A percentile compares a stretch with the other conserved stretches of the same genome.
Conservation (phyloP, 2,888 invertebrate species). For the Cheilosia soror region DNA sequence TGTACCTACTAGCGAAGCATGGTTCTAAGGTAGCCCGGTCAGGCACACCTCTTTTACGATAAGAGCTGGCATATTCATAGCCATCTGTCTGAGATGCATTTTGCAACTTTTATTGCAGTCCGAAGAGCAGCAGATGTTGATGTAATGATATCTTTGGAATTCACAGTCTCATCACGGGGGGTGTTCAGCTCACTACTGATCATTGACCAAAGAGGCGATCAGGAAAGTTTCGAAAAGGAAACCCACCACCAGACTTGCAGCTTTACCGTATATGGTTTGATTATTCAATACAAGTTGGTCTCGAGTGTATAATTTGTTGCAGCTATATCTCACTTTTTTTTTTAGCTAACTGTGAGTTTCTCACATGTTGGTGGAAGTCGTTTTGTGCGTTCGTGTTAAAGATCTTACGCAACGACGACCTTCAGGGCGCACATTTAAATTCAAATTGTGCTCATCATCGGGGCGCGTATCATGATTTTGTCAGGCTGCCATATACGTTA, state of each 20-base stretch:
- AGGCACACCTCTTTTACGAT: conserved; percentile 21
- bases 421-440: conserved; percentile 22
- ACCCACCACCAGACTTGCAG: conserved; percentile 13
- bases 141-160: conserved; percentile 31
- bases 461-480: background rate
- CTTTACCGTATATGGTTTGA: conserved; percentile 45
- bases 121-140: conserved; percentile 3
- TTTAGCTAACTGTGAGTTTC: conserved; percentile 1
- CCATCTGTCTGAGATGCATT: background rate
- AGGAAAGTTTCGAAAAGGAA: conserved; percentile 39
- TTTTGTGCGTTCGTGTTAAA: conserved; percentile 22
- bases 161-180: background rate
- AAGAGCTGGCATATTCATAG: background rate
- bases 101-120: conserved; percentile 4
- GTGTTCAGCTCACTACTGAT: background rate
- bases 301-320: conserved; percentile 45
- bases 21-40: conserved; percentile 13
- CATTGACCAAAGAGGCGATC: conserved; percentile 12
- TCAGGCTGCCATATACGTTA: background rate
- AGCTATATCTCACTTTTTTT: background rate
- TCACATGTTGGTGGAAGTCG: conserved; percentile 17
- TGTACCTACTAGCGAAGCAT: background rate
- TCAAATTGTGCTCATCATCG: conserved; percentile 12
- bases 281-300: conserved; percentile 39
- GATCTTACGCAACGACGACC: conserved; percentile 43